Evolutionary conservation across 2,113 vertebrate genomes (phyloP), one percentile per base, ranked within the genome.

Genomic region (Nesoenas mayeri): DNA sequence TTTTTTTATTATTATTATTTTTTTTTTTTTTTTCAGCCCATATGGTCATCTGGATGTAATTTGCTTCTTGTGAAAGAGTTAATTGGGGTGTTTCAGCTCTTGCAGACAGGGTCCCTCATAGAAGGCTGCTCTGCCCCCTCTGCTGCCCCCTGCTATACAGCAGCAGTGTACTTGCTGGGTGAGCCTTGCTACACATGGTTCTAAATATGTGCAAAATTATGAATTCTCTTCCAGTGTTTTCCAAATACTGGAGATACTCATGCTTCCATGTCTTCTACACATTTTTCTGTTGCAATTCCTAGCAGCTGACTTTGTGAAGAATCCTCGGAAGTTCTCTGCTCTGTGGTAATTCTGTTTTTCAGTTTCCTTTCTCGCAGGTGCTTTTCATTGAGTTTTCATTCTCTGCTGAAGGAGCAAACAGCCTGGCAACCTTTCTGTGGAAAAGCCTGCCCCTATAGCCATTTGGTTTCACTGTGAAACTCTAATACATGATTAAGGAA

Each of bases 101-200:
- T 48, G 54, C 24, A 73, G 40, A 8, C 5, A 34, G 11, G 1
- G 11, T 75, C 2, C 8, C 2, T 0, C 11, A 0, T 0, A 32
- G 48, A 38, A 67, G 9, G 26, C 38, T 42, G 32, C 42, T 10
- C 19, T 56, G n/a, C n/a, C 20, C 9, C 62, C 50, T 64, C 11
- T 64, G 61, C 38, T 83, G 58, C 44, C 58, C 79, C 15, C 53
- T 77, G 6, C 62, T 83, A 1, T 11, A 26, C 8, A 61, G 40
- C 25, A 25, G 22, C 34, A 44, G 20, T 42, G 42, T 16, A 25
- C 65, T 83, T 82, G 12, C 54, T 51, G 66, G 21, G 17, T 51
- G 34, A 2, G 10, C 22, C 48, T 72, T 40, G 10, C 34, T 48
- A 16, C 8, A 22, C 0, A 0, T 42, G 15, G 16, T 42, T 84